Percentiles rank a stretch among this genome's conserved stretches.
These are phyloP conservation scores for Syngnathus rostellatus DNA, from an alignment of 2,797 vertebrate genomes.

Conservation along the genomic window DNA sequence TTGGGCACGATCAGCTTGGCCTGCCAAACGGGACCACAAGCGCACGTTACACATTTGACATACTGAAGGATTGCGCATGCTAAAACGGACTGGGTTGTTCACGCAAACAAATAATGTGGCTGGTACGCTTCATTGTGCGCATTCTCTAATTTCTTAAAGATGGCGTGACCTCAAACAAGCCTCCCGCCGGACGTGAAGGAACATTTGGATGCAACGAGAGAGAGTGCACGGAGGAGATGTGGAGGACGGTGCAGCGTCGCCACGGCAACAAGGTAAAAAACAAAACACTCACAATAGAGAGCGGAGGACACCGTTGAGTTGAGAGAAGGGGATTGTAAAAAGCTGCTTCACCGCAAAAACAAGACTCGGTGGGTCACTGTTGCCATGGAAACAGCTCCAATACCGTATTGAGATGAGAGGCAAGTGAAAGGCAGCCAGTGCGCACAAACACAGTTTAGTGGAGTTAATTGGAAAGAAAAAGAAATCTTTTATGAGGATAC, in stretches of 20 bases:
- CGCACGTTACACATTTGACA: not conserved
- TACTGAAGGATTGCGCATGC: not conserved
- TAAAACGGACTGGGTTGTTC: no score
- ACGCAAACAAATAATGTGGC: no score
- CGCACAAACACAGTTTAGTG: not conserved
- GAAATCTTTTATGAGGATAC: no score
- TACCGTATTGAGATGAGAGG: slow-evolving; percentile 31
- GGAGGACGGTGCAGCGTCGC: not conserved
- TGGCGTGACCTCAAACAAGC: not conserved
- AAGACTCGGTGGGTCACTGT: slow-evolving; percentile 70
- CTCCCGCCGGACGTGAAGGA: not conserved
- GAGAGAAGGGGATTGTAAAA: slow-evolving; percentile 51
- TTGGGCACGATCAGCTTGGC: slow-evolving; percentile 92
- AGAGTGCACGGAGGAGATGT: not conserved
- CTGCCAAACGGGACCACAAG: slow-evolving; percentile 45
- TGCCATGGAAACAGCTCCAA: slow-evolving; percentile 74
- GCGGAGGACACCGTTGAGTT: not conserved
- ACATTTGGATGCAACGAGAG: not conserved
- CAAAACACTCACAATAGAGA: not conserved
- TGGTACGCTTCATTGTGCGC: no score
- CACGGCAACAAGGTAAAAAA: not conserved
- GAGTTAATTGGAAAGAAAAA: not conserved
- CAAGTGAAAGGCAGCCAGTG: not conserved
- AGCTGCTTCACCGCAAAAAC: slow-evolving; percentile 45
- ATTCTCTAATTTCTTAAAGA: no score